phyloP scores from a whole-genome alignment of 2,888 invertebrate genomes.

The Ypsolopha scabrella region DNA sequence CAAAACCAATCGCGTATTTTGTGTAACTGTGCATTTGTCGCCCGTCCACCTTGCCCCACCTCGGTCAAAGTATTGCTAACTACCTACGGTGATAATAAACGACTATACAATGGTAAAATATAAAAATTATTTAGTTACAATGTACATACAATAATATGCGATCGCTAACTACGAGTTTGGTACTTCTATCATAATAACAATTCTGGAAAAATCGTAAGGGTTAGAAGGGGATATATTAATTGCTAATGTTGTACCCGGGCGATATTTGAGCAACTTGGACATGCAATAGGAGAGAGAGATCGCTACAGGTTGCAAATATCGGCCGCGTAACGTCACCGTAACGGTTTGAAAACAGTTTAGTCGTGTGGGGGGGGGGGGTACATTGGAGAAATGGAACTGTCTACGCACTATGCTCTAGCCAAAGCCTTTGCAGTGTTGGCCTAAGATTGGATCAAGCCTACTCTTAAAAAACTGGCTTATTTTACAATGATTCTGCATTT shows the following conservation, averaged over 20 bases:
- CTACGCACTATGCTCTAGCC: constrained; percentile 37
- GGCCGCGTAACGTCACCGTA: neutral
- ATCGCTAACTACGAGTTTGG: constrained; percentile 67
- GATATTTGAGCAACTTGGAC: neutral
- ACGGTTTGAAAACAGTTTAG: constrained; percentile 47
- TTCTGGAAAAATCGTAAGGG: constrained; percentile 38
- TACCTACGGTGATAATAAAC: constrained; percentile 51
- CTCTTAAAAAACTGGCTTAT: neutral
- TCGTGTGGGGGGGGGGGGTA: constrained; percentile 36
- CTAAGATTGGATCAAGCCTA: neutral
- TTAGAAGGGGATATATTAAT: constrained; percentile 25
- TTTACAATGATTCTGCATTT: neutral
- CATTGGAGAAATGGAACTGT: constrained; percentile 32
- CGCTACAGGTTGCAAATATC: no score
- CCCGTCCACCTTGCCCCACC: constrained; percentile 35
- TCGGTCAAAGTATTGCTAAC: constrained; percentile 51
- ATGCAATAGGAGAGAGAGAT: no score
- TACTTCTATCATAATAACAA: constrained; percentile 55
- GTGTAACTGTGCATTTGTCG: constrained; percentile 10
- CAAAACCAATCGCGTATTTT: neutral
- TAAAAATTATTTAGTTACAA: constrained; percentile 64
- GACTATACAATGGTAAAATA: constrained; percentile 70
- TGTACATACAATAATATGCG: constrained; percentile 61
- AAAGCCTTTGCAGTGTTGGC: constrained; percentile 12
- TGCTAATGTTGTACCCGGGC: constrained; percentile 23